Conservation (phyloP, 92 coral and sea anemone species). For the Epizoanthus fatuus region DNA sequence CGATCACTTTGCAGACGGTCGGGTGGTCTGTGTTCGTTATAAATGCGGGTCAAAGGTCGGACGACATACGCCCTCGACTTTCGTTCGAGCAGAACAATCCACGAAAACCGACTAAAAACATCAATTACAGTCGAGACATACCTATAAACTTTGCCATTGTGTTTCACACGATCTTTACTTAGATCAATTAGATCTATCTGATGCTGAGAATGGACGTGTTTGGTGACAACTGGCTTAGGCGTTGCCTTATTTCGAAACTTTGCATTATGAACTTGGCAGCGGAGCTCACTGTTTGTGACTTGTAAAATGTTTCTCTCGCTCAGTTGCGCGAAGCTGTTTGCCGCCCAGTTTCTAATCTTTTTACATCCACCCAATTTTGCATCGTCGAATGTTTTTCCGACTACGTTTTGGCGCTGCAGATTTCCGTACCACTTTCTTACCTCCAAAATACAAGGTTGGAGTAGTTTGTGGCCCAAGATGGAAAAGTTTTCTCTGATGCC, state of each 20-base stretch:
- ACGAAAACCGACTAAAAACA: conserved; percentile 33
- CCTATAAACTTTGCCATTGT: conserved; percentile 28
- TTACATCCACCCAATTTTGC: conserved; percentile 35
- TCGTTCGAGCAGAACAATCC: conserved; percentile 20
- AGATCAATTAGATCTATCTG: conserved; percentile 49
- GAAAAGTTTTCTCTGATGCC: conserved; percentile 34
- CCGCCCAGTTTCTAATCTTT: conserved; percentile 37
- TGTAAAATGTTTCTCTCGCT: conserved; percentile 36
- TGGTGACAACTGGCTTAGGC: conserved; percentile 39
- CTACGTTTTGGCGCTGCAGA: conserved; percentile 1
- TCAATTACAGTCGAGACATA: conserved; percentile 34
- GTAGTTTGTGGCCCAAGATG: conserved; percentile 43
- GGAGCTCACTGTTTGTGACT: conserved; percentile 28
- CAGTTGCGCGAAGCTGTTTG: conserved; percentile 36
- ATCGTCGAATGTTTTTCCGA: not conserved
- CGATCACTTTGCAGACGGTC: conserved; percentile 49
- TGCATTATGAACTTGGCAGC: conserved; percentile 50
- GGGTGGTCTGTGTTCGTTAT: conserved; percentile 49
- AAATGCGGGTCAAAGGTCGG: conserved; percentile 25
- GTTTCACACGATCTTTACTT: conserved; percentile 17
- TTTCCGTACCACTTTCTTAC: conserved; percentile 17
- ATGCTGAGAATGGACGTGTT: conserved; percentile 36
- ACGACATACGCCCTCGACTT: conserved; percentile 43
- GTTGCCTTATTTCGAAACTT: conserved; percentile 49
- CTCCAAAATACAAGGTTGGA: conserved; percentile 37